These are phyloP conservation scores for Empidonax traillii DNA, from an alignment of 2,113 vertebrate species.

Conservation along the genomic window DNA sequence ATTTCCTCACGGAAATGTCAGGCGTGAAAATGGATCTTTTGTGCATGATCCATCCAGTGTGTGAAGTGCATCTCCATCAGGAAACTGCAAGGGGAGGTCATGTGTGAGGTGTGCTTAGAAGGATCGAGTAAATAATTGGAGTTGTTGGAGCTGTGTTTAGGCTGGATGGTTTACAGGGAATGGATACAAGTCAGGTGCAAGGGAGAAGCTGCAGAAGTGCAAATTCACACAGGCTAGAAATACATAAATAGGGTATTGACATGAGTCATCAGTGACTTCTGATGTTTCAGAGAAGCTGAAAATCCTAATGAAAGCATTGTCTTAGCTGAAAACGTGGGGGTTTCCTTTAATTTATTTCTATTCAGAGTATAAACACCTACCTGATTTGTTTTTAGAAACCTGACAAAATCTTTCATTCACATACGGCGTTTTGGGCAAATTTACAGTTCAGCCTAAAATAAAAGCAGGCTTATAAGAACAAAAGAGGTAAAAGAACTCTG, in stretches of 20 bases:
- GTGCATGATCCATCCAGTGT: neutral
- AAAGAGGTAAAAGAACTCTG: neutral
- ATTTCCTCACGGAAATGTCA: neutral
- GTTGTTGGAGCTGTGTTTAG: neutral
- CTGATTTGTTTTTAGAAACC: neutral
- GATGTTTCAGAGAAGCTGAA: neutral
- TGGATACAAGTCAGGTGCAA: fast-evolving
- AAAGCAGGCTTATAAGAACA: neutral
- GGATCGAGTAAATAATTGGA: neutral
- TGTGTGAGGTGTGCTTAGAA: neutral
- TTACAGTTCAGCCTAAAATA: neutral
- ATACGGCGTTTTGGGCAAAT: neutral
- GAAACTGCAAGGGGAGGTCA: neutral
- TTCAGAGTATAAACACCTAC: neutral
- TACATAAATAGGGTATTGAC: neutral
- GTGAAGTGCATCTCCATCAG: neutral
- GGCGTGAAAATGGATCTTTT: neutral
- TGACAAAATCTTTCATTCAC: neutral
- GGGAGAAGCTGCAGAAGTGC: neutral
- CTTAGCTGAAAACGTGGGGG: neutral
- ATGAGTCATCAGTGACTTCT: neutral
- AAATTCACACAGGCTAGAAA: neutral
- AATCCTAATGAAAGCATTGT: neutral
- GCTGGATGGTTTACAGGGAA: neutral
- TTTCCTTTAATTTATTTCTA: neutral